Evolutionary conservation across 2,888 invertebrate species (phyloP).

Genomic region (Polyommatus icarus): DNA sequence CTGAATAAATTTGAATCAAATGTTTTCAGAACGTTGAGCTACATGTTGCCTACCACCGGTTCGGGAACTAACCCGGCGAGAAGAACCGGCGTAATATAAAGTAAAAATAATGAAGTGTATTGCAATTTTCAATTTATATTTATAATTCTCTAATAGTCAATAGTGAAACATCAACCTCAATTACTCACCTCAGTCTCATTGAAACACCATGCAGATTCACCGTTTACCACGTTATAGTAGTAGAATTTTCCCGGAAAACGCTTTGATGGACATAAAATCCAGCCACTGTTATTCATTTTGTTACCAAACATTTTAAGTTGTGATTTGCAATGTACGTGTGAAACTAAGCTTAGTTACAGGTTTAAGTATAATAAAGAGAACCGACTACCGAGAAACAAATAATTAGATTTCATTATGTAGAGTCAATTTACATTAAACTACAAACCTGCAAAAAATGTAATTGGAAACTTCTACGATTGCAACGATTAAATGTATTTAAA

Average conservation of each 20-base stretch:
- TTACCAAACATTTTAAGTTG: conserved; percentile 28
- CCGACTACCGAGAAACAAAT: background rate
- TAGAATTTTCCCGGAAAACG: conserved; percentile 64
- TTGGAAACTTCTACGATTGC: background rate
- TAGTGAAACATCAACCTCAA: conserved; percentile 28
- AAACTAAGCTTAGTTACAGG: background rate
- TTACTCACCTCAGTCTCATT: conserved; percentile 53
- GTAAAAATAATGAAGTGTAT: too few species aligned
- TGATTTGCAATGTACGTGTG: background rate
- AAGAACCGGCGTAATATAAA: too few species aligned
- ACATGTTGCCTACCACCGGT: too few species aligned
- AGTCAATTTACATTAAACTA: conserved; percentile 2
- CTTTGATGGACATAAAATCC: conserved; percentile 64
- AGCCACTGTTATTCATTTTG: conserved; percentile 50
- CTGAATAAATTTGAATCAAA: too few species aligned
- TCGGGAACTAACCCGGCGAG: too few species aligned
- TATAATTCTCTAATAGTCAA: background rate
- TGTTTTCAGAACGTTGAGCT: too few species aligned
- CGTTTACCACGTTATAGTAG: conserved; percentile 62
- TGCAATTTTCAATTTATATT: too few species aligned
- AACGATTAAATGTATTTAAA: too few species aligned
- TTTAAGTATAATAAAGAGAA: background rate
- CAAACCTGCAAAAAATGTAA: conserved; percentile 2
- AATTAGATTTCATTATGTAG: background rate
- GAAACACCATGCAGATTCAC: conserved; percentile 59